phyloP scores from a whole-genome alignment of 2,888 invertebrate species.

The Pandemis corylana region DNA sequence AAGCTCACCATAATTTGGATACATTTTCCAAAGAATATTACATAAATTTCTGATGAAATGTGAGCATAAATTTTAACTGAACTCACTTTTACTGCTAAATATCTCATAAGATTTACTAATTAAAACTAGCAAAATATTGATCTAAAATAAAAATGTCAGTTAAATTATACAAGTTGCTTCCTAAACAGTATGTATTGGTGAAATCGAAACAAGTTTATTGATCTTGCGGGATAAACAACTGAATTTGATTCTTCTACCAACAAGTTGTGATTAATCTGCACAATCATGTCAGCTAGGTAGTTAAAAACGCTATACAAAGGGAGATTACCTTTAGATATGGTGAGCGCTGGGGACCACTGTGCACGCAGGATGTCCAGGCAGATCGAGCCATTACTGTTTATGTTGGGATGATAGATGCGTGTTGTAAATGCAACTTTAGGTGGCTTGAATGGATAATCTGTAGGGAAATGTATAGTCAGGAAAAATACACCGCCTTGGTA shows the following conservation, averaged over 20 bases:
- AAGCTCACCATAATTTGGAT: no score
- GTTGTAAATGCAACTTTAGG: conserved; percentile 99
- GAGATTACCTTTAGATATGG: conserved; percentile 97
- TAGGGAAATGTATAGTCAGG: conserved; percentile 99
- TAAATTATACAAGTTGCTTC: not conserved
- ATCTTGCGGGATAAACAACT: no score
- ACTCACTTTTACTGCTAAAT: no score
- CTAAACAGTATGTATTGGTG: not conserved
- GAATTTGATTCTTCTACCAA: no score
- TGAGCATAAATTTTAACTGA: no score
- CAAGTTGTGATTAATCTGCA: no score
- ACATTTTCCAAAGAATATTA: no score
- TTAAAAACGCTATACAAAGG: not conserved
- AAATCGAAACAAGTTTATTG: not conserved
- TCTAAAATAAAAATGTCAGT: no score
- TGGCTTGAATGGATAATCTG: conserved; percentile 99
- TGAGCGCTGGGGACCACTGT: conserved; percentile 99
- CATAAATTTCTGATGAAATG: no score
- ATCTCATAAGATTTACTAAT: no score
- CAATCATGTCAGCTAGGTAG: no score
- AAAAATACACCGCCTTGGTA: conserved; percentile 99
- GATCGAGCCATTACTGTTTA: conserved; percentile 99
- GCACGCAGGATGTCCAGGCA: conserved; percentile 99
- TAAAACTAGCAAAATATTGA: no score
- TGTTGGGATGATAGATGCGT: conserved; percentile 99